Evolutionary conservation across 2,113 vertebrate genomes (phyloP), one percentile per base, ranked within the genome.

Genomic region (Dinomys branickii): DNA sequence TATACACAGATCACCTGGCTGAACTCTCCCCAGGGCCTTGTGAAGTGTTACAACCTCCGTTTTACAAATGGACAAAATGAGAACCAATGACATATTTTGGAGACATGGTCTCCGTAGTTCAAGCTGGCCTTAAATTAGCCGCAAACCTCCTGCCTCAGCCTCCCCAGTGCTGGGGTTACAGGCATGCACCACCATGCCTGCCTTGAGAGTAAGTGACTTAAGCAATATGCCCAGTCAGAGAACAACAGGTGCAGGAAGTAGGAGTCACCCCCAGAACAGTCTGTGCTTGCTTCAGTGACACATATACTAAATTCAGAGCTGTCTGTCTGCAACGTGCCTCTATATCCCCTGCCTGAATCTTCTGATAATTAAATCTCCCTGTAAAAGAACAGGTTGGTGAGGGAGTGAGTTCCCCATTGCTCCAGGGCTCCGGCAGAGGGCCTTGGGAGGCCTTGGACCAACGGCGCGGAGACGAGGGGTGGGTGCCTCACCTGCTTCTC

Each of bases 401-500:
- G 7, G 30, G 54, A 77, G 9, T 28, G 24, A 20, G 56, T 17
- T 33, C 33, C 71, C 35, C 56, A 24, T 2, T 11, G 22, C 9
- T 3, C 1, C 3, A 73, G 63, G 75, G 17, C n/a, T 17, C 38
- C 41, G 14, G 94, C 65, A 38, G 65, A 88, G 84, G 28, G 65
- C 24, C 17, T 63, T 16, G 3, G n/a, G 54, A 89, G 22, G 22
- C 41, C 9, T n/a, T 50, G 44, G 75, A 33, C n/a, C 44, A 14
- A 9, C 5, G 28, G 50, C 1, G 8, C 52, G 54, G 59, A 30
- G 7, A 20, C 1, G 58, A 61, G 47, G 71, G 38, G 26, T 1
- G 14, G 67, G 85, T 1, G 9, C 30, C 95, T 96, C 98, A 99
- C 99, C 99, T 99, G 99, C 97, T 99, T 99, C 98, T 99, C 99